Base-by-base conservation (phyloP, 1,140 invertebrate genomes). In the Halictus rubicundus region DNA sequence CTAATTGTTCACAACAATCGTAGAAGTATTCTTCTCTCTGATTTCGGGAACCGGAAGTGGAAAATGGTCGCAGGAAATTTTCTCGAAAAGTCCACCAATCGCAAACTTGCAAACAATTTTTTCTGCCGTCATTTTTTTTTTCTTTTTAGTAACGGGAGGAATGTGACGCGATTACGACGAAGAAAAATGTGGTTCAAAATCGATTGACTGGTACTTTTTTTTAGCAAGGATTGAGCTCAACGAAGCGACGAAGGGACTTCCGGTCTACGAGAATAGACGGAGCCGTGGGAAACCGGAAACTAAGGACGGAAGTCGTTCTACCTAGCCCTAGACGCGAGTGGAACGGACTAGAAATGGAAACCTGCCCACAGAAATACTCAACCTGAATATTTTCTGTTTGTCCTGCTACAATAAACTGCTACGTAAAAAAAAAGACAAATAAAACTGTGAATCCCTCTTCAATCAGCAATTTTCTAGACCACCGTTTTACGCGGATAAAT, bases 261-360 rank as follows among this genome's bases (percentile, higher is more conserved):
- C 59, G 5, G 27, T 32, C 21, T 65, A 39, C 37, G 37, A 65
- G 21, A 46, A 65, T 39, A 39, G 64, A 23, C 64, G 37, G 59
- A 14, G 27, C 27, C 16, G 14, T 23, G 25, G 54, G 4, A 14
- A 64, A 39, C 9, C 32, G 23, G 59, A 64, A 70, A 78, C 60
- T 37, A 72, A 78, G 76, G 76, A 72, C 76, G 68, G 76, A 72
- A 16, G 25, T 46, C 6, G 64, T 46, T 70, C 60, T 19, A 46
- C 8, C 23, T 39, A 52, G 42, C 14, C 42, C 39, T 61, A 21
- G 16, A 42, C 46, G 42, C 42, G 46, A 78, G 70, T 42, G 46
- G 59, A 71, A 71, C 59, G 61, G 75, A 71, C 75, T 78, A 54
- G 75, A 71, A 54, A 78, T 42, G 12, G n/a, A 65, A 42, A 42